Evolutionary conservation across 2,888 invertebrate species (phyloP), one percentile per base, ranked within the genome.

Genomic region (Machimus atricapillus): DNA sequence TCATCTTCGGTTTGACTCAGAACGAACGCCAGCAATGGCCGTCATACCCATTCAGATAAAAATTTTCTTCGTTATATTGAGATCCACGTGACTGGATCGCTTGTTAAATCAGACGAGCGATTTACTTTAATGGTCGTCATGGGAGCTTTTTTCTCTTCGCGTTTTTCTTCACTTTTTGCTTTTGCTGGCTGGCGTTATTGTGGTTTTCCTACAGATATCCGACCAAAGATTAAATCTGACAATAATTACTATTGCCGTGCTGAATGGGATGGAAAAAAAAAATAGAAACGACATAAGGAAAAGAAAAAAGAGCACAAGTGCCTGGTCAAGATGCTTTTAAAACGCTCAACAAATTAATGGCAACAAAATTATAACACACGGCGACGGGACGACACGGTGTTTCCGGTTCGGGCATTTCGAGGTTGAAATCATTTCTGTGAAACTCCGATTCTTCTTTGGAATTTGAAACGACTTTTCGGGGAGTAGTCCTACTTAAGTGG

Each of bases 291-390:
- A 79, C 52, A 79, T 16, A 79, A 27, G 46, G 27, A 19, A 52
- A 79, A 52, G 52, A 79, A 79, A 46, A 79, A 66, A 66, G 66
- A 66, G 19, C 46, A 79, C 79, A 34, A 40, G 52, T 79, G 52
- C 79, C 66, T 66, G 66, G 66, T 66, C 66, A 66, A 66, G 66
- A 66, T 66, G 66, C 66, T 66, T 66, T 79, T 78, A 78, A 34
- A 46, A 78, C 78, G 43, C 23, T 27, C 79, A 79, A 79, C 79
- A 79, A 79, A 79, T 79, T 79, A 79, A 79, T 79, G 79, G 79
- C 79, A 79, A 52, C 79, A 79, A 79, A 79, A 79, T 79, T 79
- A 79, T 79, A 79, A 52, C 79, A 79, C 27, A 76, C n/a, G 34
- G 27, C 79, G 79, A 27, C 27, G 52, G 23, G 31, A 52, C 23